Evolutionary conservation across 2,888 invertebrate genomes (phyloP).

Genomic region (Synergus itoensis): DNA sequence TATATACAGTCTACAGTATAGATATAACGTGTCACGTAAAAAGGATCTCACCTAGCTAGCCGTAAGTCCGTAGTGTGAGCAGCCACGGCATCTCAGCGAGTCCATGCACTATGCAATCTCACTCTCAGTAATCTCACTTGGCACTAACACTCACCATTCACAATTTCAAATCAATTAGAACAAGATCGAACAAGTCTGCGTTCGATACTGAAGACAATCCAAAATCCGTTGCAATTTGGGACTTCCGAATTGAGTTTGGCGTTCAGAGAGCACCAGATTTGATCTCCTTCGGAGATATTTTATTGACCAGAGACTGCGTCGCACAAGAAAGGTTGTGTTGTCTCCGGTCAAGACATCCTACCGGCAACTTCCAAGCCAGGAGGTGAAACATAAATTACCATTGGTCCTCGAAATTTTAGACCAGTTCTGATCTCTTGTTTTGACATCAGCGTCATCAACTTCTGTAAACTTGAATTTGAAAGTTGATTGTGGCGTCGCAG

Average conservation of each 20-base stretch:
- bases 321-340: slow-evolving; percentile 21
- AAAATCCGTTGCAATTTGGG: background rate
- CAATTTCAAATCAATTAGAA: slow-evolving; percentile 54
- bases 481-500: slow-evolving; percentile 55
- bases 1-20: slow-evolving; percentile 25
- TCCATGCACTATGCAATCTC: slow-evolving; percentile 69
- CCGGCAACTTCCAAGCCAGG: slow-evolving; percentile 24
- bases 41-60: slow-evolving; percentile 73
- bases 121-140: slow-evolving; percentile 59
- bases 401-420: background rate
- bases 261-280: slow-evolving; percentile 24
- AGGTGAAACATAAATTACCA: slow-evolving; percentile 18
- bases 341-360: slow-evolving; percentile 23
- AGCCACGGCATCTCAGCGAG: slow-evolving; percentile 76
- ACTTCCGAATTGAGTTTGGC: slow-evolving; percentile 35
- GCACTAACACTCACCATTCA: slow-evolving; percentile 65
- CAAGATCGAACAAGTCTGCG: background rate
- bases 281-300: background rate
- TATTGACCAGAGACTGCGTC: slow-evolving; percentile 4
- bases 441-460: slow-evolving; percentile 14
- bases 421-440: slow-evolving; percentile 2
- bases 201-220: slow-evolving; percentile 9
- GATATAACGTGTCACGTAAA: slow-evolving; percentile 31
- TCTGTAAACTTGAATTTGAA: slow-evolving; percentile 47
- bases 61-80: slow-evolving; percentile 72